Evolutionary conservation across 2,797 vertebrate species (phyloP).

Genomic region (Sebastes minor): DNA sequence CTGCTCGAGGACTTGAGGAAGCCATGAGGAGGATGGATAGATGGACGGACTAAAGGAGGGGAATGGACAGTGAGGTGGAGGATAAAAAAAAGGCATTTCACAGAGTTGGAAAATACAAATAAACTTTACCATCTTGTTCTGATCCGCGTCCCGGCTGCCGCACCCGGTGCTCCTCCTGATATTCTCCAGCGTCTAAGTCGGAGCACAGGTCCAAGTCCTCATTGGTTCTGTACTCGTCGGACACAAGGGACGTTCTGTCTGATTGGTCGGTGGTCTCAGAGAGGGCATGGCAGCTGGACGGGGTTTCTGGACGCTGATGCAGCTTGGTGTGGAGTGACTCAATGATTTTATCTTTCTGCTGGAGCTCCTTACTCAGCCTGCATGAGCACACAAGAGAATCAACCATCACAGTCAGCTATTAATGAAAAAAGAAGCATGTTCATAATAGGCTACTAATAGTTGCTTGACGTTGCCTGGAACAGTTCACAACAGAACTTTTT

Average conservation of each 20-base stretch:
- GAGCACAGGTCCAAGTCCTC: conserved; percentile 91
- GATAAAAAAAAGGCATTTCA: conserved; percentile 12
- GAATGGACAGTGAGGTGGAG: conserved; percentile 56
- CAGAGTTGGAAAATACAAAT: not conserved
- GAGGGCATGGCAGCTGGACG: conserved; percentile 86
- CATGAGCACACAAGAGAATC: conserved; percentile 6
- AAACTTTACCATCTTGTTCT: conserved; percentile 55
- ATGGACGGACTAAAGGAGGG: conserved; percentile 64
- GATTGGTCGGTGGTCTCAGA: conserved; percentile 90
- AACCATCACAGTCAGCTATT: not conserved
- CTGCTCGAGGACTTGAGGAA: conserved; percentile 77
- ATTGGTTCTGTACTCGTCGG: conserved; percentile 82
- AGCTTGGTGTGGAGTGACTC: conserved; percentile 91
- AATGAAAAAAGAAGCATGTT: not conserved
- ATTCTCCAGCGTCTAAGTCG: conserved; percentile 87
- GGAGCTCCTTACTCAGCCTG: conserved; percentile 91
- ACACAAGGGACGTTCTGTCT: conserved; percentile 89
- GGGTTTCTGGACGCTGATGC: conserved; percentile 85
- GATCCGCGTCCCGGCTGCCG: conserved; percentile 40
- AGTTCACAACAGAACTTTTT: not conserved
- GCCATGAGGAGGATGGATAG: conserved; percentile 51
- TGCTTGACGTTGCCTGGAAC: not conserved
- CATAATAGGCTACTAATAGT: not conserved
- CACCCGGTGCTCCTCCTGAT: conserved; percentile 70
- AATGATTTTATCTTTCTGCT: conserved; percentile 93